Conservation (phyloP, 2,797 vertebrate genomes). For the Eulemur albifrons region DNA sequence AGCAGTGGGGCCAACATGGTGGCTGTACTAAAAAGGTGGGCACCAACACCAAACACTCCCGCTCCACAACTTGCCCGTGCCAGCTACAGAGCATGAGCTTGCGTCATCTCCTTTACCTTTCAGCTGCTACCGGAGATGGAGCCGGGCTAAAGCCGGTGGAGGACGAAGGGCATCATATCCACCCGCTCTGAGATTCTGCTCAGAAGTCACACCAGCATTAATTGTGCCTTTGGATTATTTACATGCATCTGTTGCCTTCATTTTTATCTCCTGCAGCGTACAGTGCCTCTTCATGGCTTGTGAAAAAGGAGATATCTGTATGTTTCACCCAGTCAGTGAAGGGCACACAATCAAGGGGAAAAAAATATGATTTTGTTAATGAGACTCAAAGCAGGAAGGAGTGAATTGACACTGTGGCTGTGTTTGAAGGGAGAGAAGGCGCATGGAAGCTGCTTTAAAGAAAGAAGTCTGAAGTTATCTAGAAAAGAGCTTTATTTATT, state of each 20-base stretch:
- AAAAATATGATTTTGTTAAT: not conserved
- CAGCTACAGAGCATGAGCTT: not conserved
- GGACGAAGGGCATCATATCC: not conserved
- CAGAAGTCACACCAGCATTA: not conserved
- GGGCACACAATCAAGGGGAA: not conserved
- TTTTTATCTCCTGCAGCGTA: not conserved
- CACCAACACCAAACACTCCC: too few species aligned
- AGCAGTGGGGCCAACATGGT: not conserved
- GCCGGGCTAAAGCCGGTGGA: not conserved
- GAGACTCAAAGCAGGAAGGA: not conserved
- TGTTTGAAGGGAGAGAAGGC: not conserved
- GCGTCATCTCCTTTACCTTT: not conserved
- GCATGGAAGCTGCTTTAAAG: not conserved
- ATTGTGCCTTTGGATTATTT: not conserved
- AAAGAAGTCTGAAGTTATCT: not conserved
- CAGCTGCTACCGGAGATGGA: not conserved
- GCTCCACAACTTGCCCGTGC: too few species aligned
- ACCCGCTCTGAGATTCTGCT: not conserved
- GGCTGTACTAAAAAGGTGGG: not conserved
- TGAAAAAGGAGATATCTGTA: not conserved
- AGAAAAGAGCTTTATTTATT: constrained; percentile 7
- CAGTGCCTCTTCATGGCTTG: not conserved
- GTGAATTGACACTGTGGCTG: not conserved
- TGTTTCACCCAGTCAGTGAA: not conserved
- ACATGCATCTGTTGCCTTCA: not conserved